phyloP scores from a whole-genome alignment of 2,888 invertebrate genomes.

The Drosophila nigritarsus region DNA sequence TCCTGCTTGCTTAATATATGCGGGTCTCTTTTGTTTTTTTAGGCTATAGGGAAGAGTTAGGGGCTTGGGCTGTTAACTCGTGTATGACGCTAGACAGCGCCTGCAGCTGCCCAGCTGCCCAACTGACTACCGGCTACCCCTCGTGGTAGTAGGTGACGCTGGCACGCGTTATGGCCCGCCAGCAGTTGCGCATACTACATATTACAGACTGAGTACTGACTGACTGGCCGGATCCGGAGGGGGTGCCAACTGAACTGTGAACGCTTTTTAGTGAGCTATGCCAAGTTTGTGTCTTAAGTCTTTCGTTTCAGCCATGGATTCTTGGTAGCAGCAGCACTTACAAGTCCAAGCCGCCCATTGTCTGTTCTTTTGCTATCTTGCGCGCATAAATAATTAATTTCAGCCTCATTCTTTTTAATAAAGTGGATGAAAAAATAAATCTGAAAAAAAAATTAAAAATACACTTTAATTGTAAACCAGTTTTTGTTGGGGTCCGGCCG shows the following conservation, averaged over 20 bases:
- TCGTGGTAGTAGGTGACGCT: constrained; percentile 49
- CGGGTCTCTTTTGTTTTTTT: constrained; percentile 27
- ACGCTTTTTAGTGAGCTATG: constrained; percentile 45
- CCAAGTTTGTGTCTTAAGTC: constrained; percentile 62
- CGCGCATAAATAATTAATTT: constrained; percentile 76
- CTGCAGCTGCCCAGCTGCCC: constrained; percentile 68
- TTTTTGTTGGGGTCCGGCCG: constrained; percentile 54
- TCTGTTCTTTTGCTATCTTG: constrained; percentile 46
- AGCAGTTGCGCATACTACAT: constrained; percentile 18
- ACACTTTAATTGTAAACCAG: constrained; percentile 75
- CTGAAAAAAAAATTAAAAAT: constrained; percentile 48
- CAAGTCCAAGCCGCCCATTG: constrained; percentile 47
- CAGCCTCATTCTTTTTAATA: constrained; percentile 59
- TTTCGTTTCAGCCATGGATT: constrained; percentile 43
- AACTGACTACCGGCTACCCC: constrained; percentile 23
- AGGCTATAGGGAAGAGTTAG: neutral
- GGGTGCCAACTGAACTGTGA: constrained; percentile 73
- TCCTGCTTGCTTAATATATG: constrained; percentile 55
- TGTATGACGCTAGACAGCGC: constrained; percentile 70
- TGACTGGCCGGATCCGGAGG: constrained; percentile 21
- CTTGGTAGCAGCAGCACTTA: constrained; percentile 35
- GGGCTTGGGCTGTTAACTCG: constrained; percentile 66
- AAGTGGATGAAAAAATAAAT: constrained; percentile 24
- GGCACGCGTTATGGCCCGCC: constrained; percentile 67
- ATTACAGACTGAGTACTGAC: constrained; percentile 4